Conservation (phyloP, 2,797 vertebrate species). For the Chrysocyon brachyurus region DNA sequence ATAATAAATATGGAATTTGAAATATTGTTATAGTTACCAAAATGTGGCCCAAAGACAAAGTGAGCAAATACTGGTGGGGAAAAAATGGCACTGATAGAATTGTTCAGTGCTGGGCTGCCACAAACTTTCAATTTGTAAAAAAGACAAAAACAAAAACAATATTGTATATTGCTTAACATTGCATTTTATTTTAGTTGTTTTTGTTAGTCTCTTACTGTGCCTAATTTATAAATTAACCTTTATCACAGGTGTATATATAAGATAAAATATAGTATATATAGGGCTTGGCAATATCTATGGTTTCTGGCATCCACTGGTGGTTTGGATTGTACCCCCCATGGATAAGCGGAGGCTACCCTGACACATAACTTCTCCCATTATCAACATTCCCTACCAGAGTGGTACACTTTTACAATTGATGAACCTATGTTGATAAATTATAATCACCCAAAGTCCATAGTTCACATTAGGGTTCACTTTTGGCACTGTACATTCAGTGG, state of each 20-base stretch:
- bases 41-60: neutral
- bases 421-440: neutral
- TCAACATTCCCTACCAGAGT: neutral
- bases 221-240: neutral
- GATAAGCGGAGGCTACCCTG: neutral
- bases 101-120: neutral
- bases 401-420: neutral
- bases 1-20: neutral
- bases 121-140: neutral
- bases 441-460: neutral
- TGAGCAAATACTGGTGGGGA: neutral
- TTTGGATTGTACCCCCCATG: neutral
- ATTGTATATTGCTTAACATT: neutral
- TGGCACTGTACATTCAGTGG: neutral
- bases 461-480: neutral
- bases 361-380: neutral
- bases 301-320: neutral
- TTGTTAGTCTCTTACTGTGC: neutral
- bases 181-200: neutral
- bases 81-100: neutral
- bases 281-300: neutral
- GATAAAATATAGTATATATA: neutral
- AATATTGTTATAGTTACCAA: neutral
- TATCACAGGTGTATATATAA: neutral
- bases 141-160: neutral